Evolutionary conservation across 2,113 vertebrate species (phyloP).

Genomic region (Naja naja): DNA sequence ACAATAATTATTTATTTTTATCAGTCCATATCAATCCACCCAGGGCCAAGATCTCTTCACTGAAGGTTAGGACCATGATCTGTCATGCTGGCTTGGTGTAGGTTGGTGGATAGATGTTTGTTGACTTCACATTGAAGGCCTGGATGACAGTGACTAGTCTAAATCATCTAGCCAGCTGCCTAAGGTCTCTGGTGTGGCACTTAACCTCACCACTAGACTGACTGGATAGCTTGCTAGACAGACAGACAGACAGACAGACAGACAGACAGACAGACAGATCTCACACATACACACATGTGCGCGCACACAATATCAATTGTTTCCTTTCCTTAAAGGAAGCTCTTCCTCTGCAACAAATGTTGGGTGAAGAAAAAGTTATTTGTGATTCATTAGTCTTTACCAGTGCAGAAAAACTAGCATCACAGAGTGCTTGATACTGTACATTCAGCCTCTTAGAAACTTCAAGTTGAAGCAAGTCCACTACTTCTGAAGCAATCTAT

Average conservation of each 20-base stretch:
- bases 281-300: too few species aligned
- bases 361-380: background rate
- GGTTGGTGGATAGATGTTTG: background rate
- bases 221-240: background rate
- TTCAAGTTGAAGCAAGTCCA: background rate
- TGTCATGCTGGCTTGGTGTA: background rate
- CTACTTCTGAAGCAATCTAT: background rate
- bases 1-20: too few species aligned
- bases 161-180: background rate
- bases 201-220: background rate
- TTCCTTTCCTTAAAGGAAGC: background rate
- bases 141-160: background rate
- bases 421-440: background rate
- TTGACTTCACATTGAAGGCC: background rate
- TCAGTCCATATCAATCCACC: background rate
- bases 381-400: background rate
- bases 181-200: background rate
- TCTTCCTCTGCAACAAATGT: background rate
- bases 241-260: background rate
- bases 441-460: background rate
- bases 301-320: background rate
- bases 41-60: background rate
- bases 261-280: background rate
- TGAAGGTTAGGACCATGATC: background rate
- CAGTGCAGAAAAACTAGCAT: background rate